Evolutionary conservation across 1,140 invertebrate genomes (phyloP).

Genomic region (Doryteuthis pealeii): DNA sequence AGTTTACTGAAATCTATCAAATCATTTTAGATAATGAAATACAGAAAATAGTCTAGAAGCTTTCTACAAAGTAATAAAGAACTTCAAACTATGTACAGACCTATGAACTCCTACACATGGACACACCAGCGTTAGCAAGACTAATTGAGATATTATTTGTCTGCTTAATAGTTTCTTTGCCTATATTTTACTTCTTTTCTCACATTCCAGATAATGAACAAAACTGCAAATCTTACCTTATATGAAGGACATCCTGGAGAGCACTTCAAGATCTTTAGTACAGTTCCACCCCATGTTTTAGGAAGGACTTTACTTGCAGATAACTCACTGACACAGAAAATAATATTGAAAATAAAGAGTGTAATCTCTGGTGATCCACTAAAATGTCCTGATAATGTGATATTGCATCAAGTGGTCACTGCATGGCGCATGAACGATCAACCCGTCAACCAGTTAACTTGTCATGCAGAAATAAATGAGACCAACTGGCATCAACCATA

Average conservation of each 20-base stretch:
- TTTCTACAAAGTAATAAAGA: no score
- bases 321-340: constrained; percentile 21
- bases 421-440: constrained; percentile 9
- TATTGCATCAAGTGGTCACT: constrained; percentile 24
- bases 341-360: neutral
- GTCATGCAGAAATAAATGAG: constrained; percentile 26
- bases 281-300: constrained; percentile 41
- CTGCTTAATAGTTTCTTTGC: no score
- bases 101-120: no score
- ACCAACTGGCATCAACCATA: constrained; percentile 31
- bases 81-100: no score
- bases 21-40: no score
- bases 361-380: constrained; percentile 15
- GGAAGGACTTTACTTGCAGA: constrained; percentile 25
- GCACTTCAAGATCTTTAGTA: constrained; percentile 23
- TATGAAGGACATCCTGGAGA: constrained; percentile 28
- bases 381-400: constrained; percentile 19
- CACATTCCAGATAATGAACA: constrained; percentile 23
- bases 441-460: constrained; percentile 13
- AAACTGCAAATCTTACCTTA: constrained; percentile 21
- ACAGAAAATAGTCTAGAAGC: no score
- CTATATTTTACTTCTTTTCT: no score
- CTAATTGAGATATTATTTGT: no score
- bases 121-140: no score
- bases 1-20: no score